A percentile compares a stretch with the other conserved stretches of the same genome.
Evolutionary conservation across 2,888 invertebrate species (phyloP).

Genomic region (Teleiodes luculella): DNA sequence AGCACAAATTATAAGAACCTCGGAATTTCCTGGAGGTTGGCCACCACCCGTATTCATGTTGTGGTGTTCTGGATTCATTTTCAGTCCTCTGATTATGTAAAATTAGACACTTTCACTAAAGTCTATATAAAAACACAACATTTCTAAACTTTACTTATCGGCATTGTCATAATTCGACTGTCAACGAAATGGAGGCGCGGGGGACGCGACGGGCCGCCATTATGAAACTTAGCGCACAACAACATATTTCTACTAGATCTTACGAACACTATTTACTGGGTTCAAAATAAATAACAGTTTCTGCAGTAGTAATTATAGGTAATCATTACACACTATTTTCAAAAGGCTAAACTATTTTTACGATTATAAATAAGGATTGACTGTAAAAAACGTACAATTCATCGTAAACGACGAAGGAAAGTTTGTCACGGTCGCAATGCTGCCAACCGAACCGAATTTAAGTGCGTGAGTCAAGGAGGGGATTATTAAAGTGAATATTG

Average conservation of each 20-base stretch:
- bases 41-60: constrained; percentile 80
- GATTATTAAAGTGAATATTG: background rate
- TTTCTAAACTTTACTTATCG: constrained; percentile 66
- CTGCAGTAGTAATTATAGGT: constrained; percentile 16
- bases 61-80: constrained; percentile 75
- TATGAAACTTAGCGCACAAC: constrained; percentile 77
- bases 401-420: constrained; percentile 60
- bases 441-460: constrained; percentile 41
- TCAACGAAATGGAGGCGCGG: constrained; percentile 82
- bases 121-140: constrained; percentile 65
- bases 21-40: constrained; percentile 75
- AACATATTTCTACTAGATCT: constrained; percentile 59
- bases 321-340: constrained; percentile 23
- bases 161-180: constrained; percentile 80
- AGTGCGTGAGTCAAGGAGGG: background rate
- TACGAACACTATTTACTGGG: constrained; percentile 25
- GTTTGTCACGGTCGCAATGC: constrained; percentile 54
- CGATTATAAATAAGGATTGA: constrained; percentile 25
- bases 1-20: constrained; percentile 59
- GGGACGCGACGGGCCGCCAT: constrained; percentile 84
- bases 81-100: constrained; percentile 45
- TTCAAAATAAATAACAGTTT: constrained; percentile 20
- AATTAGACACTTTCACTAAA: constrained; percentile 42
- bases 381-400: constrained; percentile 42
- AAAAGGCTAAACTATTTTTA: constrained; percentile 29